Base-by-base conservation (phyloP, 2,888 invertebrate genomes). In the Formica aserva region DNA sequence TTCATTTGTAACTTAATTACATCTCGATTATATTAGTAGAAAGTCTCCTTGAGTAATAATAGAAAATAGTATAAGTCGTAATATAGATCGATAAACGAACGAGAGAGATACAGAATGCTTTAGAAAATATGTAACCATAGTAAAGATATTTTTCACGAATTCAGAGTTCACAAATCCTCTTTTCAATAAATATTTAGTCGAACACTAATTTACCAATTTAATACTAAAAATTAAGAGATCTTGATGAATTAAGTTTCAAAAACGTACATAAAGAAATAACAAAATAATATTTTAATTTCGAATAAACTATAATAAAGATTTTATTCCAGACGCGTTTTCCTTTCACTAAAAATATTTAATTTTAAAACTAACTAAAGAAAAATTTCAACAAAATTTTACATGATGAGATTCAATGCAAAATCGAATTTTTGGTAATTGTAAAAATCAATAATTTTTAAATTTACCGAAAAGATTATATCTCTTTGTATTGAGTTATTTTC, bases 341-440 rank as follows among this genome's bases (percentile, higher is more conserved):
- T 57, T 38, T 35, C 1, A 22, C 22, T 4, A 22, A 52, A 18
- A 15, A 60, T 18, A 22, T 4, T 18, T 6, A 38, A 60, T 38
- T 5, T 26, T 35, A 38, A 38, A 57, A 13, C 13, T 57, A 13
- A 57, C 26, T n/a, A n/a, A 5, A 18, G 3, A 48, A 62, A 29
- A 41, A 74, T 38, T 57, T 60, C 41, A 55, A 60, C 13, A 60
- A 57, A 22, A 22, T 22, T 22, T 22, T 0, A 22, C 22, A 22
- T 22, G 22, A 57, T 4, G 22, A 22, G 9, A 11, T 29, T 74
- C 18, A 72, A 72, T 72, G 18, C 9, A 57, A 57, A 74, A 74
- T 74, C 6, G 5, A 57, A 57, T 18, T 55, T 22, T 38, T 3
- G 3, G 18, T 60, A 41, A 41, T 13, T 41, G 11, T 41, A 38